These are phyloP conservation scores for Diogma glabrata DNA, from an alignment of 2,888 invertebrate species.

Conservation along the genomic window DNA sequence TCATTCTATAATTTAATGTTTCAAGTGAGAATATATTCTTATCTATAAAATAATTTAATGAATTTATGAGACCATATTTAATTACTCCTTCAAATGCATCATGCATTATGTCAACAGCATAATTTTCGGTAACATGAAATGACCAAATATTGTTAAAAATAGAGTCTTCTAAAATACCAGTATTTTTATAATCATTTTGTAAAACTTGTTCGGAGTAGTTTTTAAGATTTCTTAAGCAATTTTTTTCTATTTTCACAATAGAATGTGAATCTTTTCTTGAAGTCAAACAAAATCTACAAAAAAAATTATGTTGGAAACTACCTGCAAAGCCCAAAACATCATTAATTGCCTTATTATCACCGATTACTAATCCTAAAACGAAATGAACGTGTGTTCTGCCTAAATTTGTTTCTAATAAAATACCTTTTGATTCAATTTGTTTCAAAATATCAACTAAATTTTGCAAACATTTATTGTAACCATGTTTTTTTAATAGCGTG, in stretches of 20 bases:
- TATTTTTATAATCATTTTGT: conserved; percentile 12
- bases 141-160: conserved; percentile 15
- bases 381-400: conserved; percentile 14
- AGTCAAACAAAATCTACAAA: conserved; percentile 15
- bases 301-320: conserved; percentile 17
- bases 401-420: not conserved
- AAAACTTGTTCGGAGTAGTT: conserved; percentile 11
- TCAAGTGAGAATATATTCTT: conserved; percentile 13
- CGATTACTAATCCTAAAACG: conserved; percentile 16
- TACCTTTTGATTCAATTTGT: conserved; percentile 15
- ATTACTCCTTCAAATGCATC: conserved; percentile 15
- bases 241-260: not conserved
- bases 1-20: conserved; percentile 15
- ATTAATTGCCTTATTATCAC: conserved; percentile 6
- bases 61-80: conserved; percentile 11
- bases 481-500: conserved; percentile 14
- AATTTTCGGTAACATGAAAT: conserved; percentile 17
- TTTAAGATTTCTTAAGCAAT: not conserved
- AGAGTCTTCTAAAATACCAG: conserved; percentile 15
- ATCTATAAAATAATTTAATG: conserved; percentile 10
- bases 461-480: conserved; percentile 14
- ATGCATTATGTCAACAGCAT: conserved; percentile 17
- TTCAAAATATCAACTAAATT: conserved; percentile 15
- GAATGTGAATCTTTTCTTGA: not conserved
- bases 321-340: conserved; percentile 15